A percentile compares a stretch with the other conserved stretches of the same genome.
phyloP scores from a whole-genome alignment of 2,113 vertebrate species.

The Parotia lawesii region DNA sequence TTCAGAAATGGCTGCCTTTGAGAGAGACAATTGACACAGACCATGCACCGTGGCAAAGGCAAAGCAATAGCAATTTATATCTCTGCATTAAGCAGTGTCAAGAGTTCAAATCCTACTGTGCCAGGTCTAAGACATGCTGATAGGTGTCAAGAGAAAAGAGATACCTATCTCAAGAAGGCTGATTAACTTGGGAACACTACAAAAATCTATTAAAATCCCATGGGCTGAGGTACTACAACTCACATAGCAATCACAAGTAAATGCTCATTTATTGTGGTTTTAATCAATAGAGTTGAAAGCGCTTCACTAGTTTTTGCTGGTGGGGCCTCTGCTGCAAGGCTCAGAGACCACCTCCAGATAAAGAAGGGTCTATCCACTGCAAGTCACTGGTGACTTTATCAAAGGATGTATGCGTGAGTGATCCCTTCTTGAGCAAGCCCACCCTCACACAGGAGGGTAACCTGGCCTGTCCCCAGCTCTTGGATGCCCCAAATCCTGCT shows the following conservation, averaged over 20 bases:
- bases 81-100: background rate
- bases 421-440: background rate
- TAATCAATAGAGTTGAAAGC: background rate
- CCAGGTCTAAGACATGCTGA: background rate
- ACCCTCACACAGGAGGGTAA: background rate
- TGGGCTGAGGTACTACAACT: background rate
- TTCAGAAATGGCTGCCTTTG: background rate
- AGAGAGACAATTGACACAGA: background rate
- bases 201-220: background rate
- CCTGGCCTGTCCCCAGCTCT: background rate
- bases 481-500: background rate
- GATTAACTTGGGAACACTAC: background rate
- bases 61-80: background rate
- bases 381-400: background rate
- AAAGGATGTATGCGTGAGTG: background rate
- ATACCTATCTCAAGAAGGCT: background rate
- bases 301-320: background rate
- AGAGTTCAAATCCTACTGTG: background rate
- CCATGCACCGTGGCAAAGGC: rapidly evolving
- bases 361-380: background rate
- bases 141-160: background rate
- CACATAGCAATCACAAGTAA: background rate
- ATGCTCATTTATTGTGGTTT: background rate
- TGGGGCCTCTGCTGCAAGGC: background rate
- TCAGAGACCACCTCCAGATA: background rate